Evolutionary conservation across 1,140 invertebrate genomes (phyloP).

Genomic region (Trachymyrmex cornetzi): DNA sequence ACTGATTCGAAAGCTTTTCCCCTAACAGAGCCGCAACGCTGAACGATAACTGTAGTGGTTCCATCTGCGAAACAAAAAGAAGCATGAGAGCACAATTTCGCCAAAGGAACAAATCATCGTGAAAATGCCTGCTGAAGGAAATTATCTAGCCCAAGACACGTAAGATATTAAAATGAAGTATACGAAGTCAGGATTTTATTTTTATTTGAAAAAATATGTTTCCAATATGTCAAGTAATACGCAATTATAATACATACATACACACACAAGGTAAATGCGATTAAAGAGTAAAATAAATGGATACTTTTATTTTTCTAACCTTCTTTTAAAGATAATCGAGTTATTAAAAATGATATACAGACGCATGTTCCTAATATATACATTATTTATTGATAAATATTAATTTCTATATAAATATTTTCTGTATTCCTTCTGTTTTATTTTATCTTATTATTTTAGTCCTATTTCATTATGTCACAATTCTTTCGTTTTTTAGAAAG

Average conservation of each 20-base stretch:
- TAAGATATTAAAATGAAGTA: neutral
- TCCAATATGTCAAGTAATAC: neutral
- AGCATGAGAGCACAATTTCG: neutral
- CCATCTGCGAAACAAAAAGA: slow-evolving; percentile 78
- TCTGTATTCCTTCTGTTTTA: neutral
- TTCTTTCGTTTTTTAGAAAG: neutral
- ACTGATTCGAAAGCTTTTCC: slow-evolving; percentile 75
- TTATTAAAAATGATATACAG: neutral
- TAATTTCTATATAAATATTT: slow-evolving; percentile 1
- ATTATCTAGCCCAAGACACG: neutral
- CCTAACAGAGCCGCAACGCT: slow-evolving; percentile 84
- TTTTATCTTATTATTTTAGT: no score
- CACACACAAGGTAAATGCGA: neutral
- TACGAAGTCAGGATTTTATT: neutral
- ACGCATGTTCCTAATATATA: neutral
- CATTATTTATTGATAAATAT: neutral
- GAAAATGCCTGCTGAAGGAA: neutral
- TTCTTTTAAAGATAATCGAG: neutral
- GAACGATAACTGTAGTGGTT: slow-evolving; percentile 83
- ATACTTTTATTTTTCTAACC: neutral
- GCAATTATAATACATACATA: neutral
- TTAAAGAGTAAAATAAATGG: neutral
- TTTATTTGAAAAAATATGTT: neutral
- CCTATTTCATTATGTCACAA: neutral
- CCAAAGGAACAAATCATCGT: no score